Conservation (phyloP, 2,888 invertebrate genomes). For the Ischnura elegans region DNA sequence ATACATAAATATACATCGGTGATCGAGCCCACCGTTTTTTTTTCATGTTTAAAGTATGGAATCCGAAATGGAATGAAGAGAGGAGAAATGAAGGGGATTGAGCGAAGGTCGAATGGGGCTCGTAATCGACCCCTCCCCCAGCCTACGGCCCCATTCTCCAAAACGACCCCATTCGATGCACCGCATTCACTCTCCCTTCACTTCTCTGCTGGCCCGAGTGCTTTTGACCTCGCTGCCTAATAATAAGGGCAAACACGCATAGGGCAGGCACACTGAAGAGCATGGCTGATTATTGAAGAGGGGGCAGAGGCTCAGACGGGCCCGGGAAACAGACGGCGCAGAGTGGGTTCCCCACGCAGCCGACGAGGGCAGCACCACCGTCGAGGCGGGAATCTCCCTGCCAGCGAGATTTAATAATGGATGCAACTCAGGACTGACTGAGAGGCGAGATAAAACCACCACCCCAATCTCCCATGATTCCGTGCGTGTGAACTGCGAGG, state of each 20-base stretch:
- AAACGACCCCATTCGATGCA: slow-evolving; percentile 60
- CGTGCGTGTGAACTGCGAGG: too few species aligned
- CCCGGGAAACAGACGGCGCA: too few species aligned
- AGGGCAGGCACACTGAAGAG: background rate
- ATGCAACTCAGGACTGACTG: too few species aligned
- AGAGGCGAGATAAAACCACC: too few species aligned
- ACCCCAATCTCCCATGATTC: background rate
- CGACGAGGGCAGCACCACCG: background rate
- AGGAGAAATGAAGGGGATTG: background rate
- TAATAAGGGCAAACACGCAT: slow-evolving; percentile 14
- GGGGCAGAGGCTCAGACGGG: too few species aligned
- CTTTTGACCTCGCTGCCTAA: slow-evolving; percentile 5
- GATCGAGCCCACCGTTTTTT: too few species aligned
- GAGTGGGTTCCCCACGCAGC: background rate
- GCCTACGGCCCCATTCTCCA: slow-evolving; percentile 6
- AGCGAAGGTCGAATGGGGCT: background rate
- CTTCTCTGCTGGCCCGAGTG: background rate
- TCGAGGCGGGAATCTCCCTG: background rate
- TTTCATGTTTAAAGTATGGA: too few species aligned
- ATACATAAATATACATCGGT: too few species aligned
- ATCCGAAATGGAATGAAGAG: too few species aligned
- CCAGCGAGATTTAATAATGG: too few species aligned
- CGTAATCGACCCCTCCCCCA: background rate
- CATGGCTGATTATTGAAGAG: too few species aligned
- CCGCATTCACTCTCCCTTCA: background rate